Conservation (phyloP, 1,140 invertebrate species). For the Temnothorax curvispinosus region DNA sequence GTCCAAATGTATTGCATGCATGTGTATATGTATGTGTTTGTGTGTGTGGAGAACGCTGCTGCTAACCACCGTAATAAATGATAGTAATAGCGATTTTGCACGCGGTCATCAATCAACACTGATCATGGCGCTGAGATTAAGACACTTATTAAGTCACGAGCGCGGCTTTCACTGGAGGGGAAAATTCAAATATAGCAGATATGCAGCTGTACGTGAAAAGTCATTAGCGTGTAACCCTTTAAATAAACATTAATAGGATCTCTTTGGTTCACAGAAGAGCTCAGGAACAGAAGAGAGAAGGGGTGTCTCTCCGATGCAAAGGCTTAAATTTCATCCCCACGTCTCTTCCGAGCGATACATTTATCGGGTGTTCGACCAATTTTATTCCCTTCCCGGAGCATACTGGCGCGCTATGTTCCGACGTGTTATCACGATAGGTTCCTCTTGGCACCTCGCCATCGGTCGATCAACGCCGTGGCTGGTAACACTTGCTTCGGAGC, state of each 20-base stretch:
- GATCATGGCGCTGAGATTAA: conserved; percentile 41
- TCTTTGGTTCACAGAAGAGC: too few relatives aligned
- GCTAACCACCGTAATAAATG: conserved; percentile 45
- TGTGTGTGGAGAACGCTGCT: not conserved
- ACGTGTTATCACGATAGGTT: conserved; percentile 63
- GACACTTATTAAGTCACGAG: conserved; percentile 24
- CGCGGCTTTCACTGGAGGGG: not conserved
- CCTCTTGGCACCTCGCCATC: conserved; percentile 61
- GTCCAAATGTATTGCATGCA: not conserved
- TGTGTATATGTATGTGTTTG: not conserved
- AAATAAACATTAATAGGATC: not conserved
- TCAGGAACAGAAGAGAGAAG: too few relatives aligned
- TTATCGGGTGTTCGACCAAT: conserved; percentile 57
- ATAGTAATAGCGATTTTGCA: conserved; percentile 31
- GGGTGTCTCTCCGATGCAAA: not conserved
- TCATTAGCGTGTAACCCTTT: conserved; percentile 7
- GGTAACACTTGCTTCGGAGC: conserved; percentile 48
- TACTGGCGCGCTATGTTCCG: conserved; percentile 50
- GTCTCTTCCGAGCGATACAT: conserved; percentile 31
- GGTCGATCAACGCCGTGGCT: conserved; percentile 57
- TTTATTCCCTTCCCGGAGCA: conserved; percentile 52
- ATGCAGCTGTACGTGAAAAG: not conserved
- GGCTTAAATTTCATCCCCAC: conserved; percentile 47
- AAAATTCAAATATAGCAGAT: conserved; percentile 12
- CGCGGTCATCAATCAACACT: conserved; percentile 43